Conservation (phyloP, 2,113 vertebrate genomes). For the Ctenomys sociabilis region DNA sequence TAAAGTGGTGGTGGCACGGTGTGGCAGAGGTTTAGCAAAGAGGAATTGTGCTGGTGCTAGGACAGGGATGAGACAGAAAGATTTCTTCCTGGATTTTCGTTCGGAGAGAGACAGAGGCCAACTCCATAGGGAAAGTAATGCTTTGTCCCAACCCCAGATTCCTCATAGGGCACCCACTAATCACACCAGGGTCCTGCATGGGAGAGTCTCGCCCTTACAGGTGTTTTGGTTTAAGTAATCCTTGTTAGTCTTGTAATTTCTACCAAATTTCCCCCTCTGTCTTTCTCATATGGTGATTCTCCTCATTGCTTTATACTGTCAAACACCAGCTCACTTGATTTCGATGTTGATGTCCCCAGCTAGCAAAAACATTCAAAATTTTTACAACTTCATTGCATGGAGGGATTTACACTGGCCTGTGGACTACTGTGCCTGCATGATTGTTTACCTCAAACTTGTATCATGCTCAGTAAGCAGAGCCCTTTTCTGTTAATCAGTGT, state of each 20-base stretch:
- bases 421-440: neutral
- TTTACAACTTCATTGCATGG: neutral
- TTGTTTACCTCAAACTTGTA: neutral
- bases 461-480: neutral
- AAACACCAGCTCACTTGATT: neutral
- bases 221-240: neutral
- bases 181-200: neutral
- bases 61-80: neutral
- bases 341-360: neutral
- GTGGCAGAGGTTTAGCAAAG: neutral
- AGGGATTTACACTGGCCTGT: neutral
- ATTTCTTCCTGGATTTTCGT: neutral
- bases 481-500: neutral
- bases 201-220: neutral
- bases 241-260: neutral
- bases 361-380: neutral
- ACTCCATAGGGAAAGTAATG: neutral
- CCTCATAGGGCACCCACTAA: neutral
- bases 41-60: neutral
- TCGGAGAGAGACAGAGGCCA: neutral
- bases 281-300: neutral
- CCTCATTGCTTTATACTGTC: neutral
- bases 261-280: neutral
- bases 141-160: neutral
- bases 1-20: too few relatives aligned